A percentile compares a stretch with the other conserved stretches of the same genome.
phyloP scores from a whole-genome alignment of 2,113 vertebrate species.

The human region GRCh38 chr2:113520001-113520500 shows the following conservation, averaged over 20 bases:
- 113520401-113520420: no score
- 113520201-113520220: background rate
- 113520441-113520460: no score
- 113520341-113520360: no score
- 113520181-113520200: background rate
- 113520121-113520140: background rate
- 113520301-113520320: background rate
- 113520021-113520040: background rate
- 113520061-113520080: background rate
- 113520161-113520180: background rate
- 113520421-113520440: no score
- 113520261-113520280: background rate
- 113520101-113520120: background rate
- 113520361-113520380: no score
- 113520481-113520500: no score
- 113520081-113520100: background rate
- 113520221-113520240: background rate
- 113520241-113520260: background rate
- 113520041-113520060: background rate
- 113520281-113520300: background rate
- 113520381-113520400: no score
- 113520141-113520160: background rate
- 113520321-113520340: no score
- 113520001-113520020: background rate
- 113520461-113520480: no score